phyloP scores from a whole-genome alignment of 1,140 invertebrate genomes.

The Calliopsis andreniformis region DNA sequence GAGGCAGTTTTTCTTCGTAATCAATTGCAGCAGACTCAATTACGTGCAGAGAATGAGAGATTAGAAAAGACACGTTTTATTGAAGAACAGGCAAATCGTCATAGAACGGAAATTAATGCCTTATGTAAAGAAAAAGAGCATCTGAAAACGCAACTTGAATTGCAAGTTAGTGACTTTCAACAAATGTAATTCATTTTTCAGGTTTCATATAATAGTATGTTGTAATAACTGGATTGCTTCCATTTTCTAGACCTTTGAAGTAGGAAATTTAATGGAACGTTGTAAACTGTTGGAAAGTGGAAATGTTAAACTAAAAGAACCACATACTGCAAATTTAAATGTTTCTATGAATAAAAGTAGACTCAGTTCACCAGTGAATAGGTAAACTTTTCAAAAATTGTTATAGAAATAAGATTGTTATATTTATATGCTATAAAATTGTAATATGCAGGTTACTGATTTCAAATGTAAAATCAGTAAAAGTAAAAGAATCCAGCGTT shows the following conservation, averaged over 20 bases:
- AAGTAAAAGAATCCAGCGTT: constrained; percentile 54
- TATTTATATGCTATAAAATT: background rate
- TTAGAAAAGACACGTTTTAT: constrained; percentile 65
- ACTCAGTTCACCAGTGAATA: constrained; percentile 5
- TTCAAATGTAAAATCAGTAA: constrained; percentile 24
- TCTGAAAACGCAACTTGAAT: constrained; percentile 70
- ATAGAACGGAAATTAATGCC: constrained; percentile 60
- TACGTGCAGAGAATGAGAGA: constrained; percentile 64
- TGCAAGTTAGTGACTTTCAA: constrained; percentile 62
- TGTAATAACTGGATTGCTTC: constrained; percentile 25
- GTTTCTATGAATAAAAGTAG: constrained; percentile 24
- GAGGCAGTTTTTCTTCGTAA: constrained; percentile 71
- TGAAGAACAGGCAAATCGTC: constrained; percentile 67
- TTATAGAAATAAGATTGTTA: background rate
- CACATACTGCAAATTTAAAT: constrained; percentile 49
- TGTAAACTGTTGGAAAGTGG: constrained; percentile 72
- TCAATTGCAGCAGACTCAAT: constrained; percentile 66
- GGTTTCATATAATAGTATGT: background rate
- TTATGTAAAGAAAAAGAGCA: constrained; percentile 71
- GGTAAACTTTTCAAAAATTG: constrained; percentile 21
- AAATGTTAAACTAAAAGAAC: constrained; percentile 70
- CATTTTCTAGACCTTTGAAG: constrained; percentile 64
- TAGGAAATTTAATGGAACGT: constrained; percentile 65
- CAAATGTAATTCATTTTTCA: background rate
- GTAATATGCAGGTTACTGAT: constrained; percentile 8